phyloP scores from a whole-genome alignment of 2,113 vertebrate species.

The Phyllostomus discolor region DNA sequence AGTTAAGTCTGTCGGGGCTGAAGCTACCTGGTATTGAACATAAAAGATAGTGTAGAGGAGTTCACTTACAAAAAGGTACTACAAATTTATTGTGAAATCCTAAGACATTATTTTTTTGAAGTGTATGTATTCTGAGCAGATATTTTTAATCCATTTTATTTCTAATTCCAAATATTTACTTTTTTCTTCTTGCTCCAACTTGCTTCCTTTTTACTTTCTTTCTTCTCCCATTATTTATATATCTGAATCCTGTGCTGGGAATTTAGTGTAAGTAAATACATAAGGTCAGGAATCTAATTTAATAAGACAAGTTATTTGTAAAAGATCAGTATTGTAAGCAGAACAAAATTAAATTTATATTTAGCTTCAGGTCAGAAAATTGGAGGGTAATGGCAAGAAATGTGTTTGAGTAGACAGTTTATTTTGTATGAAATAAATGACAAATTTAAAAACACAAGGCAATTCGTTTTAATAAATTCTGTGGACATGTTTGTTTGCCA shows the following conservation, averaged over 20 bases:
- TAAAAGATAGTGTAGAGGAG: background rate
- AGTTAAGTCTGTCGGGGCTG: background rate
- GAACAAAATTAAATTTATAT: constrained; percentile 59
- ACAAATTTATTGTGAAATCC: background rate
- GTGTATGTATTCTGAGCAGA: background rate
- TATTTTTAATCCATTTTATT: background rate
- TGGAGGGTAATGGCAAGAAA: constrained; percentile 1
- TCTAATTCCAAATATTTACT: background rate
- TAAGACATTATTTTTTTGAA: background rate
- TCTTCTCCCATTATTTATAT: constrained; percentile 3
- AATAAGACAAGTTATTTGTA: constrained; percentile 56
- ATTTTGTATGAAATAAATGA: constrained; percentile 33
- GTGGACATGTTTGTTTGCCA: background rate
- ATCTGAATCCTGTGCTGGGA: constrained; percentile 20
- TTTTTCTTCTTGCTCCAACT: background rate
- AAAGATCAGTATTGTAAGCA: constrained; percentile 50
- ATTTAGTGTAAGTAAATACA: constrained; percentile 39
- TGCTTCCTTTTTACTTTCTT: background rate
- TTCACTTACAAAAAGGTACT: background rate
- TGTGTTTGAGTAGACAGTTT: background rate
- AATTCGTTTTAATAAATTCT: background rate
- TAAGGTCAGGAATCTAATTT: constrained; percentile 47
- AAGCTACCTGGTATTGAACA: background rate
- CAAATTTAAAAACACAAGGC: background rate
- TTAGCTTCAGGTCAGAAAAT: constrained; percentile 47